Conservation (phyloP, 2,888 invertebrate species). For the Tenthredo scrophulariae region DNA sequence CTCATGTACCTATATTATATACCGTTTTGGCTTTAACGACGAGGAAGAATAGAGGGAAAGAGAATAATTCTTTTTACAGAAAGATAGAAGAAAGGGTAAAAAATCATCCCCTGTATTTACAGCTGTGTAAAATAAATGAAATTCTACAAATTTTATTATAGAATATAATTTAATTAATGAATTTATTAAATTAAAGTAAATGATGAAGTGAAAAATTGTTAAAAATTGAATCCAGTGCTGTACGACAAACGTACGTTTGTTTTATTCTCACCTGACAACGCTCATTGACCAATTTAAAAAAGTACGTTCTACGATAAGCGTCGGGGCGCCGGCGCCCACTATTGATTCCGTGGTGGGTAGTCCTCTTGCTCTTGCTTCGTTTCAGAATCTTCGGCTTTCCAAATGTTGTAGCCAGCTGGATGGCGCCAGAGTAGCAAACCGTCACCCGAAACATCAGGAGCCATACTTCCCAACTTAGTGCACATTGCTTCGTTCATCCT, state of each 20-base stretch:
- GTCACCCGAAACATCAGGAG: conserved; percentile 73
- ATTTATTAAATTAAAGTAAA: neutral
- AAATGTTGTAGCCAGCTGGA: conserved; percentile 72
- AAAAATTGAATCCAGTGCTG: neutral
- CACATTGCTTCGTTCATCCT: conserved; percentile 66
- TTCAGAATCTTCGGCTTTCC: conserved; percentile 67
- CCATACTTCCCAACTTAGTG: conserved; percentile 59
- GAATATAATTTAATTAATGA: too few relatives aligned
- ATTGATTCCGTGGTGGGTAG: conserved; percentile 70
- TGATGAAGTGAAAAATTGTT: neutral
- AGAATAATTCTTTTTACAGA: neutral
- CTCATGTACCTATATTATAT: too few relatives aligned
- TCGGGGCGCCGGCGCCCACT: conserved; percentile 73
- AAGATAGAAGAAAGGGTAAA: neutral
- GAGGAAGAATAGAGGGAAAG: neutral
- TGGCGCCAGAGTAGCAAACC: conserved; percentile 73
- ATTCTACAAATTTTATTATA: too few relatives aligned
- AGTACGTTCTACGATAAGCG: conserved; percentile 58
- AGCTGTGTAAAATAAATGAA: neutral
- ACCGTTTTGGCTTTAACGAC: too few relatives aligned
- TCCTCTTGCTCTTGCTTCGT: conserved; percentile 51
- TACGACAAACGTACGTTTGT: neutral
- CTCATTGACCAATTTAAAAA: conserved; percentile 60
- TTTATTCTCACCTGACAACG: neutral
- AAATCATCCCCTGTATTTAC: neutral